Percentiles rank a stretch among this genome's conserved stretches.
Conservation (phyloP, 2,888 invertebrate genomes). For the Yponomeuta plumbellus region DNA sequence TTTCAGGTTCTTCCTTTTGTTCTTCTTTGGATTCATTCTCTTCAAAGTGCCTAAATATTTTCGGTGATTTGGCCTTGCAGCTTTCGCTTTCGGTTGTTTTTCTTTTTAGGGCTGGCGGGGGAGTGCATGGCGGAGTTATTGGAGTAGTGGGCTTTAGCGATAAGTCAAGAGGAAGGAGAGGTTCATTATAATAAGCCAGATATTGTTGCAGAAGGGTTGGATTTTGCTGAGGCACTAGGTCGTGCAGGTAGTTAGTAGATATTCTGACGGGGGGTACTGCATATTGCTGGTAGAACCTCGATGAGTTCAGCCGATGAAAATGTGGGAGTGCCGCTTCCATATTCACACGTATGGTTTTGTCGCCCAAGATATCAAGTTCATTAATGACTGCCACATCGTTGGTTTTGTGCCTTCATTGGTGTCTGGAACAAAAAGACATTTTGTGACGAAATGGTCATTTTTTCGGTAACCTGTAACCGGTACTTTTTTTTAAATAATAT, state of each 20-base stretch:
- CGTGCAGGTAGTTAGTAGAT: conserved; percentile 62
- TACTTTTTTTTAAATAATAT: no score
- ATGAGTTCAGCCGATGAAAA: conserved; percentile 56
- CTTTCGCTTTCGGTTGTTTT: conserved; percentile 48
- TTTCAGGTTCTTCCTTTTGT: conserved; percentile 34
- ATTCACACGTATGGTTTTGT: conserved; percentile 28
- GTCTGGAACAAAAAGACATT: conserved; percentile 21
- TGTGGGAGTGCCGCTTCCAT: conserved; percentile 68
- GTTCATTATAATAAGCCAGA: conserved; percentile 77
- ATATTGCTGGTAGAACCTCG: conserved; percentile 66
- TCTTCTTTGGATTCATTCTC: conserved; percentile 48
- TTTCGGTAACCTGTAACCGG: no score
- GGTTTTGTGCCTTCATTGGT: conserved; percentile 5
- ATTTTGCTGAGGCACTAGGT: conserved; percentile 62
- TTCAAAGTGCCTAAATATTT: conserved; percentile 66
- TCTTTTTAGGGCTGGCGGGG: conserved; percentile 80
- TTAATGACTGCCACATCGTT: conserved; percentile 19
- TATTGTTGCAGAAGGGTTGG: conserved; percentile 72
- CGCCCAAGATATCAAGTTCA: conserved; percentile 22
- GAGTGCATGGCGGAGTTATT: conserved; percentile 86
- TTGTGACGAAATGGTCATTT: no score
- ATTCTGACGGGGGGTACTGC: conserved; percentile 55
- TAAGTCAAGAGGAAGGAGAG: conserved; percentile 83
- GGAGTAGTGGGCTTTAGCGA: conserved; percentile 83
- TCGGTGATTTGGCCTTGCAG: conserved; percentile 53